Base-by-base conservation (phyloP, 2,797 vertebrate species). In the Eidolon dupreanum region DNA sequence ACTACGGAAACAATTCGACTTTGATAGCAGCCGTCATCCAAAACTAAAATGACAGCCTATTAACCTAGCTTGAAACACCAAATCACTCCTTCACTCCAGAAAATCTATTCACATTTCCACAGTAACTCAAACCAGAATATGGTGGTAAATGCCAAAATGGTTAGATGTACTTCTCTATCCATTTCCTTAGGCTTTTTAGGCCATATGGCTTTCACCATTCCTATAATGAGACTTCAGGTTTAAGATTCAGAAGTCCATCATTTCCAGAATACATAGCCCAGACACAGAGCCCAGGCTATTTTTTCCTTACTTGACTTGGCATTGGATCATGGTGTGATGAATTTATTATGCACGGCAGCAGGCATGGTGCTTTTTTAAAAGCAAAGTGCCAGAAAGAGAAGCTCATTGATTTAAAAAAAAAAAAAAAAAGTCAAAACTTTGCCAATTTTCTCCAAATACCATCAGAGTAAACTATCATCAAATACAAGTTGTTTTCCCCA, bases 321-420 rank as follows among this genome's bases (percentile, higher is more conserved):
- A 15, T 83, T 89, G 46, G 49, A 90, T 91, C 28, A 16, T 46
- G 8, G 61, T 87, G 95, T 73, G 93, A 97, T 95, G 94, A 97
- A 97, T 97, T 95, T 95, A 93, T 70, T 91, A 94, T 93, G 87
- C 81, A 78, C 63, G 94, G 90, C 84, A 96, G 87, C 93, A 96
- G 81, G 70, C 0, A 0, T 57, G 74, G 84, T 84, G 16, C 10
- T 96, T 97, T 96, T 96, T 95, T 33, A n/a, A 85, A 97, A 96
- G 88, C 28, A 49, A 71, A 89, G 78, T 88, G 68, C 68, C 74
- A 78, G n/a, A 96, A 96, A 94, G 43, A 92, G 79, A 96, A 96
- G 90, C 53, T 90, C 65, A 92, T 89, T 94, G 74, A 94, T 75
- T 17, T 77, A 8, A 22, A 73, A 70, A 78, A 83, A 88, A 66